Evolutionary conservation across 2,888 invertebrate genomes (phyloP).

Genomic region (Eupithecia vulgata): DNA sequence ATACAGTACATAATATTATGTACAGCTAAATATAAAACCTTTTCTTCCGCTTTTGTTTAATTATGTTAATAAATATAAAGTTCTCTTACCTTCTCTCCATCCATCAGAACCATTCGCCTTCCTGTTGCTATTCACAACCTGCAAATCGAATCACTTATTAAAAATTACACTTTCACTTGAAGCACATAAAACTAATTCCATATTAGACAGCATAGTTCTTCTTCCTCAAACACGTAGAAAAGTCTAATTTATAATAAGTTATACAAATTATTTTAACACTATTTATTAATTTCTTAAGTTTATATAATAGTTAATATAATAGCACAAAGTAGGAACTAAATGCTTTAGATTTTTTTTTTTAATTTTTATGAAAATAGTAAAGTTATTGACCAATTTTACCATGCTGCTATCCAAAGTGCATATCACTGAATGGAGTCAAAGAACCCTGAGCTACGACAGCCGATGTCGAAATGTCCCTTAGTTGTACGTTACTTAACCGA

Average conservation of each 20-base stretch:
- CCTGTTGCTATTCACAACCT: constrained; percentile 89
- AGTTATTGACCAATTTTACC: constrained; percentile 67
- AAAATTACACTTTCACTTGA: constrained; percentile 46
- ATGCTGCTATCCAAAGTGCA: constrained; percentile 56
- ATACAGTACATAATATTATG: too few relatives aligned
- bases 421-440: constrained; percentile 45
- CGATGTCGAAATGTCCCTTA: constrained; percentile 72
- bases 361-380: background rate
- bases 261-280: background rate
- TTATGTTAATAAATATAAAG: background rate
- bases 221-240: too few relatives aligned
- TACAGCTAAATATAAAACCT: too few relatives aligned
- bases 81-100: constrained; percentile 78
- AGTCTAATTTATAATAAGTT: too few relatives aligned
- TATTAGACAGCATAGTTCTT: background rate
- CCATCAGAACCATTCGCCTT: constrained; percentile 83
- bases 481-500: constrained; percentile 61
- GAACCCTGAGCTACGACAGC: constrained; percentile 60
- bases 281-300: background rate
- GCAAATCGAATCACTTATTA: constrained; percentile 55
- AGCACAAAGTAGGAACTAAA: constrained; percentile 22
- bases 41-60: too few relatives aligned
- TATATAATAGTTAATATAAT: background rate
- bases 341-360: too few relatives aligned
- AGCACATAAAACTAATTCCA: background rate